A percentile compares a stretch with the other conserved stretches of the same genome.
phyloP scores from a whole-genome alignment of 1,140 invertebrate species.

The Lepidurus packardi region DNA sequence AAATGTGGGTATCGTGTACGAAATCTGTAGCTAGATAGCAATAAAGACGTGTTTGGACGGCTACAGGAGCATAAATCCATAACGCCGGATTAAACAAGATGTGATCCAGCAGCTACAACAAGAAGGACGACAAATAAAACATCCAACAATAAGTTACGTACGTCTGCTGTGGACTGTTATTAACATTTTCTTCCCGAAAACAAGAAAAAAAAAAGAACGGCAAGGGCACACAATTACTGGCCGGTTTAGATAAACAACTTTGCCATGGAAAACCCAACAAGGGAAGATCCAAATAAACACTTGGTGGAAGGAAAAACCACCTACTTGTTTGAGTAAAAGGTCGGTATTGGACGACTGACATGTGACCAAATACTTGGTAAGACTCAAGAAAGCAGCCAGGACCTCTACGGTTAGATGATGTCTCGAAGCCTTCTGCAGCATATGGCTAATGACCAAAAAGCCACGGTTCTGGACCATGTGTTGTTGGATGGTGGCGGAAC shows the following conservation, averaged over 20 bases:
- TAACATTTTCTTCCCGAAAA: too few species aligned
- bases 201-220: too few species aligned
- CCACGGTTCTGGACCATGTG: slow-evolving; percentile 98
- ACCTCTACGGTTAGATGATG: slow-evolving; percentile 92
- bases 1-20: slow-evolving; percentile 93
- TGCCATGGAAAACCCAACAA: neutral
- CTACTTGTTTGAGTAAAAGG: slow-evolving; percentile 88
- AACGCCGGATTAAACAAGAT: slow-evolving; percentile 97
- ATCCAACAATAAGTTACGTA: neutral
- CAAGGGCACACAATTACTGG: too few species aligned
- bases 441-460: slow-evolving; percentile 95
- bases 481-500: slow-evolving; percentile 93
- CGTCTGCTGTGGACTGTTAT: neutral
- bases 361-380: slow-evolving; percentile 94
- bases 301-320: slow-evolving; percentile 37
- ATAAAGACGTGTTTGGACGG: slow-evolving; percentile 93
- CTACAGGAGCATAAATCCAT: slow-evolving; percentile 95
- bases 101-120: slow-evolving; percentile 94
- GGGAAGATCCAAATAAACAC: neutral
- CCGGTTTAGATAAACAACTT: too few species aligned
- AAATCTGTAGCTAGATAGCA: slow-evolving; percentile 97
- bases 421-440: slow-evolving; percentile 86
- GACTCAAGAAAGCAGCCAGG: slow-evolving; percentile 81
- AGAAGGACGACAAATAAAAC: slow-evolving; percentile 64
- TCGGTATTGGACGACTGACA: slow-evolving; percentile 89